phyloP scores from a whole-genome alignment of 2,113 vertebrate species.

The Pelvicachromis taeniatus region DNA sequence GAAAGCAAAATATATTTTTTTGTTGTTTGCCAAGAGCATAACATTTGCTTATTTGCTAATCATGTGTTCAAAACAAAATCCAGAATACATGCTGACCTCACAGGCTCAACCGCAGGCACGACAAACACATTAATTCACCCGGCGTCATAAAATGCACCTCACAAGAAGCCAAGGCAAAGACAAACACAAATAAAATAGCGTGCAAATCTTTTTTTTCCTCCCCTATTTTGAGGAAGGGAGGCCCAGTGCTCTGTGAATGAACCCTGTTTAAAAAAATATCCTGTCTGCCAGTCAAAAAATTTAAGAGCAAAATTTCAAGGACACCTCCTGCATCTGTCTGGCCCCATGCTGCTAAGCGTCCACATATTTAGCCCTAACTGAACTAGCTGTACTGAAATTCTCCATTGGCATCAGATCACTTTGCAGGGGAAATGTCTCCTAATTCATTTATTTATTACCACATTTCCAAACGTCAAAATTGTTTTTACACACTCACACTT shows the following conservation, averaged over 20 bases:
- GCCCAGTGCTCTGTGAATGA: conserved; percentile 32
- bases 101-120: conserved; percentile 46
- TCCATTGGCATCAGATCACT: conserved; percentile 4
- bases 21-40: conserved; percentile 39
- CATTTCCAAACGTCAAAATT: neutral
- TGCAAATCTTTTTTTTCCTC: conserved; percentile 17
- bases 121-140: conserved; percentile 53
- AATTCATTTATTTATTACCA: conserved; percentile 35
- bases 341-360: neutral
- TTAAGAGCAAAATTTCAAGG: conserved; percentile 38
- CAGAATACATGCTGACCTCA: conserved; percentile 42
- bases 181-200: conserved; percentile 62
- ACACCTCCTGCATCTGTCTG: conserved; percentile 50
- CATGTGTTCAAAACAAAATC: conserved; percentile 53
- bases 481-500: neutral
- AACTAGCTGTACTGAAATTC: conserved; percentile 5
- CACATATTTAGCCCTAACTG: neutral
- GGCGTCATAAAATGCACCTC: conserved; percentile 52
- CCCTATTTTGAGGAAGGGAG: neutral
- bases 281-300: conserved; percentile 40
- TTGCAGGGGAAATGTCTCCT: neutral
- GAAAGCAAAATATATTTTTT: conserved; percentile 28
- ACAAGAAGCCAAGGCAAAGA: conserved; percentile 56
- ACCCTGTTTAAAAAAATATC: conserved; percentile 34
- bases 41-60: conserved; percentile 64